A percentile compares a stretch with the other conserved stretches of the same genome.
Evolutionary conservation across 2,797 vertebrate genomes (phyloP).

Genomic region (Coilia nasus): DNA sequence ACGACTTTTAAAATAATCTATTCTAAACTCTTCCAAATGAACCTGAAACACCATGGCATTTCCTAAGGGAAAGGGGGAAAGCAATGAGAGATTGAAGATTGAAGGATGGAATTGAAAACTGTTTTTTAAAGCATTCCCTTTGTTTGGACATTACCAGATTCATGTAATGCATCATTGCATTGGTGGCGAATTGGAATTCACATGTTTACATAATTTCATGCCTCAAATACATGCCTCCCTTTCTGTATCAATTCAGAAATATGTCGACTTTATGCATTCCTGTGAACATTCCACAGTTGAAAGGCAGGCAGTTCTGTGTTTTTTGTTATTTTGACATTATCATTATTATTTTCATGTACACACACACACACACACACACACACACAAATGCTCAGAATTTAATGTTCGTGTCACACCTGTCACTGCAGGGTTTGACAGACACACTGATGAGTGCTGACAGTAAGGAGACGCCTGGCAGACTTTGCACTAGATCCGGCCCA

Average conservation of each 20-base stretch:
- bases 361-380: not conserved
- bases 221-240: constrained; percentile 32
- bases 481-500: no score
- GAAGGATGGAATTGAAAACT: not conserved
- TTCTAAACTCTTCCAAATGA: constrained; percentile 30
- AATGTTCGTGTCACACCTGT: not conserved
- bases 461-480: not conserved
- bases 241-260: constrained; percentile 37
- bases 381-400: not conserved
- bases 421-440: not conserved
- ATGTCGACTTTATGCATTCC: constrained; percentile 29
- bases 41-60: constrained; percentile 13
- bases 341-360: not conserved
- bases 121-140: not conserved
- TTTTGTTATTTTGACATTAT: not conserved
- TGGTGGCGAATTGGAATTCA: not conserved
- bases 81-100: not conserved
- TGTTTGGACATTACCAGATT: not conserved
- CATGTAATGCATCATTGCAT: not conserved
- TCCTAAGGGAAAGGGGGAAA: not conserved
- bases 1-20: constrained; percentile 32
- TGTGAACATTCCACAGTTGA: constrained; percentile 25
- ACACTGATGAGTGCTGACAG: not conserved
- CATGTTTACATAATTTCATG: constrained; percentile 43
- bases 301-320: not conserved